A percentile compares a stretch with the other conserved stretches of the same genome.
Evolutionary conservation across 2,888 invertebrate genomes (phyloP).

Genomic region (Drosophila gaucha): DNA sequence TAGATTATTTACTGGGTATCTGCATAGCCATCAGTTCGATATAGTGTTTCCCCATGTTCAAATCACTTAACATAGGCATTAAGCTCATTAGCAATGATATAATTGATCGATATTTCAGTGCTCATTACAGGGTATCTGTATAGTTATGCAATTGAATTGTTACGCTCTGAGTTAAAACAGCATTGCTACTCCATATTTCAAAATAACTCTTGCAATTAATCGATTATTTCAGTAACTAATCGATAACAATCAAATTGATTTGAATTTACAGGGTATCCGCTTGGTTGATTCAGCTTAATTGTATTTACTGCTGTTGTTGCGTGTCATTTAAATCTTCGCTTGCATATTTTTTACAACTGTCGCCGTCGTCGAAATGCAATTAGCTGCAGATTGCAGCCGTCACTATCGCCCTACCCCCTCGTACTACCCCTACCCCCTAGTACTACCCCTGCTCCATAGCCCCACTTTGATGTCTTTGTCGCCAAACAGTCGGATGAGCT

Average conservation of each 20-base stretch:
- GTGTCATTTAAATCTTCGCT: slow-evolving; percentile 53
- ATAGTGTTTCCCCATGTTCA: neutral
- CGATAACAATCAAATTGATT: neutral
- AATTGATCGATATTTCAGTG: neutral
- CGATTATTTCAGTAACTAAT: neutral
- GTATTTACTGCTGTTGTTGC: slow-evolving; percentile 3
- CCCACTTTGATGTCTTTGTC: slow-evolving; percentile 12
- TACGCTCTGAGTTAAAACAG: too few species aligned
- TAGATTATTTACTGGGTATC: neutral
- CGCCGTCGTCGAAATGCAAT: slow-evolving; percentile 61
- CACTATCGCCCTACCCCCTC: slow-evolving; percentile 21
- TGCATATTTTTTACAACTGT: slow-evolving; percentile 65
- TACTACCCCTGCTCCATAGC: neutral
- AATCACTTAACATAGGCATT: neutral
- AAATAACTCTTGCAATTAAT: too few species aligned
- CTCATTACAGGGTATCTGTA: neutral
- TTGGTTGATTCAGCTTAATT: neutral
- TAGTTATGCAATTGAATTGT: neutral
- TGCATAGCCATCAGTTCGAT: neutral
- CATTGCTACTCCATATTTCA: neutral
- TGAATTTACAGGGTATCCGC: slow-evolving; percentile 22
- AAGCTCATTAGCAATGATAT: neutral
- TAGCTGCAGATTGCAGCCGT: slow-evolving; percentile 59
- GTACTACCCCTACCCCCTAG: neutral
- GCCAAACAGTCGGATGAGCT: slow-evolving; percentile 62